Base-by-base conservation (phyloP, 2,888 invertebrate genomes). In the Panorpa germanica region DNA sequence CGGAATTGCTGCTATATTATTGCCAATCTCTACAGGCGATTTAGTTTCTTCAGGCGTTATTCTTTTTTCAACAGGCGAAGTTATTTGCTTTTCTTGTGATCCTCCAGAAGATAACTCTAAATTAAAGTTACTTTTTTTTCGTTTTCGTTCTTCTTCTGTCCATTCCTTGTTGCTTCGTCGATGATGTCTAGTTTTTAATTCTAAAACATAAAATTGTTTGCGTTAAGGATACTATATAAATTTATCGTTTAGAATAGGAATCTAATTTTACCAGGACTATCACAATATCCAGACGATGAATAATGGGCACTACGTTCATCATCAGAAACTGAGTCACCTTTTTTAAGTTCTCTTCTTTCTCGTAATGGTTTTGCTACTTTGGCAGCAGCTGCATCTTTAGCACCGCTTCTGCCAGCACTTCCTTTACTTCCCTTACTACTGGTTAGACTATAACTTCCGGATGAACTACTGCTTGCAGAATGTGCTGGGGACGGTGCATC, bases 281-380 rank as follows among this genome's bases (percentile, higher is more conserved):
- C 75, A 45, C 74, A 74, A 49, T 75, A 74, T 2, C 75, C 75
- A 3, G 75, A 73, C 4, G 74, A 74, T 18, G 74, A 74, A 49
- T 74, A 74, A 37, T 70, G 69, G 34, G 61, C 70, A 52, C 71
- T 72, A 46, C 69, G 57, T 46, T 74, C 73, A 42, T 73, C 73
- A 42, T 74, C 73, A 5, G 69, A 69, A 32, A 67, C 44, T 5
- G 73, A 72, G 31, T 59, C 57, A 1, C 63, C 61, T 55, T 70
- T 60, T n/a, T n/a, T n/a, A n/a, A n/a, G n/a, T n/a, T n/a, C n/a
- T n/a, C n/a, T n/a, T n/a, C n/a, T n/a, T n/a, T n/a, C n/a, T n/a
- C n/a, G n/a, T n/a, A n/a, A n/a, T n/a, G n/a, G n/a, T n/a, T n/a
- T n/a, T n/a, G n/a, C n/a, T n/a, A n/a, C n/a, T n/a, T n/a, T n/a